These are phyloP conservation scores for Odontocolon sp. DNA, from an alignment of 2,888 invertebrate genomes.

Conservation along the genomic window DNA sequence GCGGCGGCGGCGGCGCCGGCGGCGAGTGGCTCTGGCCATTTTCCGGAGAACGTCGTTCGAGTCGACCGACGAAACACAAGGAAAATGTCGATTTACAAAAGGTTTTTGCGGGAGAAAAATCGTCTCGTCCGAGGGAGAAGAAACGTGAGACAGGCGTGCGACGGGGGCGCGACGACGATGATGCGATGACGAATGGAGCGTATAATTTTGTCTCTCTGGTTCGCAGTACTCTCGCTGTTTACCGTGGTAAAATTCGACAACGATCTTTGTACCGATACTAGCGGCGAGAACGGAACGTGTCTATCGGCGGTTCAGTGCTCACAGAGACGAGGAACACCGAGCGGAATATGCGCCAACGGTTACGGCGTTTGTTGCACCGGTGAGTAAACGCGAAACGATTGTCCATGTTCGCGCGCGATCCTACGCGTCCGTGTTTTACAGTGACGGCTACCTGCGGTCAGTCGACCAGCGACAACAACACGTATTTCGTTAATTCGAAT, in stretches of 20 bases:
- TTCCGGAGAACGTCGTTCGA: conserved; percentile 16
- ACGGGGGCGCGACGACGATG: no score
- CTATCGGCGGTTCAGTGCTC: conserved; percentile 88
- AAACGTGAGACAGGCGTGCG: no score
- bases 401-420: no score
- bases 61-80: not conserved
- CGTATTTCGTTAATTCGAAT: conserved; percentile 92
- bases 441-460: conserved; percentile 91
- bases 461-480: conserved; percentile 89
- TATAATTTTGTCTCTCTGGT: no score
- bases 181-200: no score
- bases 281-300: conserved; percentile 92
- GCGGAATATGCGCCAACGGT: conserved; percentile 90
- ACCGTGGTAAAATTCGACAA: conserved; percentile 90
- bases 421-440: no score
- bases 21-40: conserved; percentile 19
- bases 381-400: conserved; percentile 80
- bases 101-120: conserved; percentile 33
- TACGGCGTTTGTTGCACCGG: conserved; percentile 90
- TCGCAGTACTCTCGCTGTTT: conserved; percentile 90
- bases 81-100: conserved; percentile 32
- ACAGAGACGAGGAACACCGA: conserved; percentile 87
- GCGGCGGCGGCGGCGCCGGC: no score
- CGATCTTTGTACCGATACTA: conserved; percentile 88
- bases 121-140: no score